Evolutionary conservation across 1,140 invertebrate genomes (phyloP).

Genomic region (Rhizoglyphus robini): DNA sequence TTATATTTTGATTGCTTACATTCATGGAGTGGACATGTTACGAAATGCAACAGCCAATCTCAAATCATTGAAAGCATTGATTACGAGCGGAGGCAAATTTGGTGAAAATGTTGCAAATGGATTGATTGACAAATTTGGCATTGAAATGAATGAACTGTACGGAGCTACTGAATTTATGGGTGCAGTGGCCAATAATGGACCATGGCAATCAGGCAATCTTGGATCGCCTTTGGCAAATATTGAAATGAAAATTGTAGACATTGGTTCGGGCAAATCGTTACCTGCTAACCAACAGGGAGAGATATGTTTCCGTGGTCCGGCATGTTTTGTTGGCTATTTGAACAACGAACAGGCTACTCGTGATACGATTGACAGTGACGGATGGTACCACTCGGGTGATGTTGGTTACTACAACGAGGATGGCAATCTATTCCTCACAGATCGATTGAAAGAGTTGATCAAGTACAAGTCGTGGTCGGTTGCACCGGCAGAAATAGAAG

Average conservation of each 20-base stretch:
- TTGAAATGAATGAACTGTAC: neutral
- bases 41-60: no score
- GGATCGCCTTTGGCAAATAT: neutral
- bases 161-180: constrained; percentile 2
- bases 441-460: constrained; percentile 29
- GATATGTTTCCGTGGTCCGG: constrained; percentile 34
- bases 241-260: constrained; percentile 33
- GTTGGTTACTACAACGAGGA: constrained; percentile 28
- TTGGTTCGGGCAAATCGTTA: constrained; percentile 39
- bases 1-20: no score
- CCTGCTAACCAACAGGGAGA: constrained; percentile 40
- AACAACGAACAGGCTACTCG: constrained; percentile 24
- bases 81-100: neutral
- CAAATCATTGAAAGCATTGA: neutral
- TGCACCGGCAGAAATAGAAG: constrained; percentile 28
- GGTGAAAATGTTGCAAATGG: neutral
- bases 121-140: neutral
- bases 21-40: no score
- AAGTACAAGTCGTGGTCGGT: constrained; percentile 29
- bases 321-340: constrained; percentile 25
- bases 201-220: neutral
- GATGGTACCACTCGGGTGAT: constrained; percentile 27
- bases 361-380: constrained; percentile 19
- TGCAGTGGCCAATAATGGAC: neutral
- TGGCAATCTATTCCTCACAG: constrained; percentile 28